These are phyloP conservation scores for Balaenoptera acutorostrata DNA, from an alignment of 2,113 vertebrate genomes.

Conservation along the genomic window DNA sequence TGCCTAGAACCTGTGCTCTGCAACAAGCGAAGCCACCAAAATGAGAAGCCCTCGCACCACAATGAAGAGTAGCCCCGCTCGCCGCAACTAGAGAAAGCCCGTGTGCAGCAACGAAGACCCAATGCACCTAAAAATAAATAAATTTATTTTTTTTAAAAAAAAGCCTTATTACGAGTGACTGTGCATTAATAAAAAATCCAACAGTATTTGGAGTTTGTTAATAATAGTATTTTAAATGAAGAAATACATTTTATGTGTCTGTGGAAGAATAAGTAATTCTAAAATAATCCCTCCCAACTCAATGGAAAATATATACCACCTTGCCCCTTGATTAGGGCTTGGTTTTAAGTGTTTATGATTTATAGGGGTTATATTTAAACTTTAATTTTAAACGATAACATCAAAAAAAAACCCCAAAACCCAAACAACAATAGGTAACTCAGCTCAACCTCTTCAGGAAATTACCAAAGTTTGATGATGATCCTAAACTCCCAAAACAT, in stretches of 20 bases:
- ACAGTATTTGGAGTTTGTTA: neutral
- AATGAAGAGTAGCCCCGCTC: fast-evolving
- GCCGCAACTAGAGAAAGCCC: too few species aligned
- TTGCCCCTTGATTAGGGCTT: neutral
- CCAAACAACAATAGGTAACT: neutral
- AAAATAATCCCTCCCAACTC: neutral
- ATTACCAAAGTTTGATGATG: neutral
- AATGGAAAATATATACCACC: neutral
- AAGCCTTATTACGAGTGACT: neutral
- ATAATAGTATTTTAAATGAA: neutral
- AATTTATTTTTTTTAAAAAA: too few species aligned
- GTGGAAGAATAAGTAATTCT: neutral
- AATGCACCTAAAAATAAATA: too few species aligned
- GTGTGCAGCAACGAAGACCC: too few species aligned
- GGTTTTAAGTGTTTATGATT: neutral
- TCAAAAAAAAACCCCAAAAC: neutral
- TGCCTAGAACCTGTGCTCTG: too few species aligned
- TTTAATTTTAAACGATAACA: neutral
- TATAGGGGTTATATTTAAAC: neutral
- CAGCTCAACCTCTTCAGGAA: neutral
- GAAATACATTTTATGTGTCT: neutral
- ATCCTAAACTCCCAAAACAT: neutral
- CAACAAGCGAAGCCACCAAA: too few species aligned
- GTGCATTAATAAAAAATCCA: neutral
- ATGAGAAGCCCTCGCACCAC: fast-evolving